Evolutionary conservation across 2,113 vertebrate species (phyloP).

Genomic region (Felis catus): F.catus_Fca126_mat1.0 CM031419.1:104450501-104451000

Average conservation of each 20-base stretch:
- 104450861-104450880: neutral
- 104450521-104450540: neutral
- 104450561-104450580: neutral
- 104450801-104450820: neutral
- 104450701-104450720: neutral
- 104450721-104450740: neutral
- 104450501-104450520: neutral
- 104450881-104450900: neutral
- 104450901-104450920: neutral
- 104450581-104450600: neutral
- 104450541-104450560: neutral
- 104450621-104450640: neutral
- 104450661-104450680: neutral
- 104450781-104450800: neutral
- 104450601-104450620: neutral
- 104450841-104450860: neutral
- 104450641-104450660: neutral
- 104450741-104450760: neutral
- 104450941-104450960: neutral
- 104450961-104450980: neutral
- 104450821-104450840: neutral
- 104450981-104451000: neutral
- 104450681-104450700: neutral
- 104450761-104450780: neutral
- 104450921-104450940: neutral